Conservation (phyloP, 2,797 vertebrate species). For the Eupleurogrammus muticus region DNA sequence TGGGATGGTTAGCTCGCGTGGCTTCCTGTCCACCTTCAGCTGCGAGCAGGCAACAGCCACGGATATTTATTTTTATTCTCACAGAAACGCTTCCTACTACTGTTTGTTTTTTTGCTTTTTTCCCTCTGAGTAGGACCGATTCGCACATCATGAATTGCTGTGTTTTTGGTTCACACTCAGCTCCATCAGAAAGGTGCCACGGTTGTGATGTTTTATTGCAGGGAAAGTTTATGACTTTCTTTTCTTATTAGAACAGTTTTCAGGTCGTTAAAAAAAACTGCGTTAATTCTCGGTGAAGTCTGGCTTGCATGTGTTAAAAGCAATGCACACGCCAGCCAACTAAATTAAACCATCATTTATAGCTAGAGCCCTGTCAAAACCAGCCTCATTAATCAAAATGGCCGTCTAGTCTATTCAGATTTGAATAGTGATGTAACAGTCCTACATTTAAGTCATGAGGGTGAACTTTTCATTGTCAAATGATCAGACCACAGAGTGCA, state of each 20-base stretch:
- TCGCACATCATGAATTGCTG: not conserved
- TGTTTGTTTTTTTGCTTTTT: too few species aligned
- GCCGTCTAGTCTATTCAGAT: slow-evolving; percentile 61
- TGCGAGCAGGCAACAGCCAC: slow-evolving; percentile 1
- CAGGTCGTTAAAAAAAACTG: not conserved
- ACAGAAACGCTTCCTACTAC: slow-evolving; percentile 3
- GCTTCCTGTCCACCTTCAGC: slow-evolving; percentile 44
- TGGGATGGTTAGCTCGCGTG: slow-evolving; percentile 46
- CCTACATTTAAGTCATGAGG: slow-evolving; percentile 44
- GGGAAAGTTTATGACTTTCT: slow-evolving; percentile 29
- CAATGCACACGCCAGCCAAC: not conserved
- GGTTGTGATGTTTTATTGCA: not conserved
- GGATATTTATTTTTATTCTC: not conserved
- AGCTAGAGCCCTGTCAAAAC: slow-evolving; percentile 45
- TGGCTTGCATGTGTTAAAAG: not conserved
- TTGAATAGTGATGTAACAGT: slow-evolving; percentile 59
- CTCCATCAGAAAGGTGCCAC: slow-evolving; percentile 14
- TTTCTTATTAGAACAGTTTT: not conserved
- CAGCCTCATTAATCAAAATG: slow-evolving; percentile 75
- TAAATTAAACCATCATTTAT: slow-evolving; percentile 9
- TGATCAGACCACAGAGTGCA: not conserved
- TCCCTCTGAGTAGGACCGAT: not conserved
- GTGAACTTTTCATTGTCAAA: not conserved
- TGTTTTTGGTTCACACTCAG: slow-evolving; percentile 15
- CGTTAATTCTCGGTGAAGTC: not conserved